These are phyloP conservation scores for Apotomis betuletana DNA, from an alignment of 2,888 invertebrate genomes.

Conservation along the genomic window DNA sequence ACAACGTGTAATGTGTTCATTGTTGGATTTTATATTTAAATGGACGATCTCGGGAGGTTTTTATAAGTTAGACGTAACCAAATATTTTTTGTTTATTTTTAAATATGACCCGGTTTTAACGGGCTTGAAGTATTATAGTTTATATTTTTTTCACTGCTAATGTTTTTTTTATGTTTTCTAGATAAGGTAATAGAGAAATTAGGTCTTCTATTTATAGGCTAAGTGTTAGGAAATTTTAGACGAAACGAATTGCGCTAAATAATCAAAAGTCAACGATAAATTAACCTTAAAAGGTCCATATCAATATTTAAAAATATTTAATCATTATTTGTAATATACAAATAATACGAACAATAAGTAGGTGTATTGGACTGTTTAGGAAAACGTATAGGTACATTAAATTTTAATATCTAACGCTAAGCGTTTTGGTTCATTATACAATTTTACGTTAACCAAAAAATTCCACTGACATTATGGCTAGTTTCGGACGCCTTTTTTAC, in stretches of 20 bases:
- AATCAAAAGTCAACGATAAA: slow-evolving; percentile 70
- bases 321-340: slow-evolving; percentile 76
- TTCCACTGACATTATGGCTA: not conserved
- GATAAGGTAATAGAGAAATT: slow-evolving; percentile 65
- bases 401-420: slow-evolving; percentile 58
- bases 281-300: slow-evolving; percentile 82
- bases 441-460: slow-evolving; percentile 37
- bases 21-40: slow-evolving; percentile 66
- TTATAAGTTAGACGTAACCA: slow-evolving; percentile 67
- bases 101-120: slow-evolving; percentile 75
- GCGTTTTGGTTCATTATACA: slow-evolving; percentile 65
- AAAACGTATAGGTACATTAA: slow-evolving; percentile 50
- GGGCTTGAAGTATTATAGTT: slow-evolving; percentile 80
- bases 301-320: slow-evolving; percentile 82
- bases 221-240: slow-evolving; percentile 69
- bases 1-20: slow-evolving; percentile 77
- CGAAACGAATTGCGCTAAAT: slow-evolving; percentile 62
- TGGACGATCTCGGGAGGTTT: slow-evolving; percentile 69
- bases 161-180: slow-evolving; percentile 49
- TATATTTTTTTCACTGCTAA: slow-evolving; percentile 58
- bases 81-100: slow-evolving; percentile 64
- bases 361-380: slow-evolving; percentile 69
- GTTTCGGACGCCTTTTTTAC: not conserved
- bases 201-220: slow-evolving; percentile 69
- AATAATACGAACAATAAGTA: slow-evolving; percentile 80